Evolutionary conservation across 2,113 vertebrate genomes (phyloP).

Genomic region (Zapornia atra): DNA sequence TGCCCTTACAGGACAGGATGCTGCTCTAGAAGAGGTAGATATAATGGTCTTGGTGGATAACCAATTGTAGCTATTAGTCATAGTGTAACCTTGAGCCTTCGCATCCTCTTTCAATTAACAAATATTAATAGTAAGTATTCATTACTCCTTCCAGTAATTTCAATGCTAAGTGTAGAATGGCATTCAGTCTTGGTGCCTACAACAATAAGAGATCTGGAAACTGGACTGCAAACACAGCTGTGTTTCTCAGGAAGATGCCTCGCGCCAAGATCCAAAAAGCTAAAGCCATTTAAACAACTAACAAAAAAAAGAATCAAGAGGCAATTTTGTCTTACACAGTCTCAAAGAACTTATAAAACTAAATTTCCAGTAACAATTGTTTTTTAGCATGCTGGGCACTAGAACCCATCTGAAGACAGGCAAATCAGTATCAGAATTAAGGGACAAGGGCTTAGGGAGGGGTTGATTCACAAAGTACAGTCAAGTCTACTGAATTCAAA

Average conservation of each 20-base stretch:
- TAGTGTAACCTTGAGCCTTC: neutral
- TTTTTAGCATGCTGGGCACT: neutral
- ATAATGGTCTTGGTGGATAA: neutral
- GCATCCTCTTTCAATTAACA: neutral
- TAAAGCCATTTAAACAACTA: neutral
- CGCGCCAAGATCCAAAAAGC: neutral
- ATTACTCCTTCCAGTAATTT: neutral
- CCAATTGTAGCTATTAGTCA: neutral
- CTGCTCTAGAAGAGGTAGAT: neutral
- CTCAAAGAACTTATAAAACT: neutral
- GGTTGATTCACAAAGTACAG: neutral
- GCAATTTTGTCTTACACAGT: neutral
- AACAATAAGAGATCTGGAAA: neutral
- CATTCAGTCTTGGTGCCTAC: neutral
- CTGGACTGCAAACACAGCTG: slow-evolving; percentile 1
- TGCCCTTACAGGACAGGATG: neutral
- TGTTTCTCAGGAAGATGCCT: neutral
- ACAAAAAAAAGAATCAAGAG: neutral
- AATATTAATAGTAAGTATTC: neutral
- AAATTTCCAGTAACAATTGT: neutral
- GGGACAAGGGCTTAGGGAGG: neutral
- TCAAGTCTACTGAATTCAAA: neutral
- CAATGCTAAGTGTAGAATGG: neutral
- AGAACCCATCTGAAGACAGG: neutral
- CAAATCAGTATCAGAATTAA: neutral